phyloP scores from a whole-genome alignment of 2,797 vertebrate species.

The Lepilemur septentrionalis region DNA sequence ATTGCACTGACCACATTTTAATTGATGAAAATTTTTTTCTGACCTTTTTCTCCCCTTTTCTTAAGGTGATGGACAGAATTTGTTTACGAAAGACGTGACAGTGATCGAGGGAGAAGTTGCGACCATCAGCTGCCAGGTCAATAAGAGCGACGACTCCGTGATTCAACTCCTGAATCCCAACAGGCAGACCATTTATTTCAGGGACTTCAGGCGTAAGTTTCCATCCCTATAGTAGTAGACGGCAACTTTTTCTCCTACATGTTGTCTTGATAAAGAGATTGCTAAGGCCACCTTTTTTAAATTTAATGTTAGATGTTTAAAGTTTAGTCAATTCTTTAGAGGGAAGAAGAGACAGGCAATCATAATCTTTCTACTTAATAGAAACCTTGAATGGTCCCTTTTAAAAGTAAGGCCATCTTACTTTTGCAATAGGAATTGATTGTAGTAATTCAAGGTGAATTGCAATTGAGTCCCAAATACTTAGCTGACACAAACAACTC shows the following conservation, averaged over 20 bases:
- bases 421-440: slow-evolving; percentile 92
- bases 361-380: slow-evolving; percentile 89
- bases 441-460: slow-evolving; percentile 91
- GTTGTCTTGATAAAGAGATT: slow-evolving; percentile 11
- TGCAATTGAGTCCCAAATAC: slow-evolving; percentile 82
- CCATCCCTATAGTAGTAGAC: background rate
- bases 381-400: slow-evolving; percentile 89
- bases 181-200: slow-evolving; percentile 99
- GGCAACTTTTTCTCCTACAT: background rate
- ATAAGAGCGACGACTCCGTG: slow-evolving; percentile 97
- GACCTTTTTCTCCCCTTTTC: background rate
- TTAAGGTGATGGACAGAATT: slow-evolving; percentile 93
- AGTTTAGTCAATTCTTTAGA: slow-evolving; percentile 75
- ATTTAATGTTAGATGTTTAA: slow-evolving; percentile 53
- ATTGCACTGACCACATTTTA: slow-evolving; percentile 4
- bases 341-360: slow-evolving; percentile 82
- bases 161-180: slow-evolving; percentile 99
- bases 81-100: slow-evolving; percentile 94
- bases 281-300: slow-evolving; percentile 43
- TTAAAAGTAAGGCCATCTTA: slow-evolving; percentile 86
- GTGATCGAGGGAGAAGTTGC: slow-evolving; percentile 98
- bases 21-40: background rate
- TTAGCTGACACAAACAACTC: slow-evolving; percentile 83
- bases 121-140: slow-evolving; percentile 98
- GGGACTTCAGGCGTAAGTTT: slow-evolving; percentile 96